Conservation (phyloP, 2,113 vertebrate species). For the Myiagra hebetior region DNA sequence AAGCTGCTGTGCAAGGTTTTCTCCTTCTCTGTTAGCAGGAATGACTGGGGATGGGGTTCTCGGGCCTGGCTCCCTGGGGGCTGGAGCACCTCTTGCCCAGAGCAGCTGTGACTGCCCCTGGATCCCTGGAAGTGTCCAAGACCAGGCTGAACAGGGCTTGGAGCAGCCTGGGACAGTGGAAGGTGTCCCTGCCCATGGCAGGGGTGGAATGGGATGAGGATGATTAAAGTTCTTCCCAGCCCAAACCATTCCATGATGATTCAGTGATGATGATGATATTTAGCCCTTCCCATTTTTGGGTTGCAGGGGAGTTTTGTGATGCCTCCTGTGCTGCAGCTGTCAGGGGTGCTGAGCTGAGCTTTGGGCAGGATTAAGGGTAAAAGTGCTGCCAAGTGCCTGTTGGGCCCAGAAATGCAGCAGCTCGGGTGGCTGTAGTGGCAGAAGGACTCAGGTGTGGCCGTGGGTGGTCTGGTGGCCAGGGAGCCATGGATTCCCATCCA, state of each 20-base stretch:
- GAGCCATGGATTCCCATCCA: not conserved
- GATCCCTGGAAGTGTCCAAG: not conserved
- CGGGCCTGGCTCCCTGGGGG: accelerated
- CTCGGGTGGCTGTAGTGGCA: not conserved
- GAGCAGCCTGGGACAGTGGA: not conserved
- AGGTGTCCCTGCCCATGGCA: not conserved
- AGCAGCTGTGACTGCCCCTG: not conserved
- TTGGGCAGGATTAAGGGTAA: not conserved
- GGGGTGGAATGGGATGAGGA: not conserved
- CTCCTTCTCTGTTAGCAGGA: not conserved
- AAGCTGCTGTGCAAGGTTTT: not conserved
- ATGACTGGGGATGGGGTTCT: not conserved
- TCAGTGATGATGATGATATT: not conserved
- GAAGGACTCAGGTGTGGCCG: accelerated
- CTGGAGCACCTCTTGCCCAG: not conserved
- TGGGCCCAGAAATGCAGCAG: not conserved
- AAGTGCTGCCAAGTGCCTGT: accelerated
- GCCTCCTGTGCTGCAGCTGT: accelerated
- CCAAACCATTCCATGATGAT: not conserved
- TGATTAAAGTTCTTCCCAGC: not conserved
- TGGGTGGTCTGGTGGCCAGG: not conserved
- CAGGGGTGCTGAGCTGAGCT: not conserved
- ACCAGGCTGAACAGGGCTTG: not conserved
- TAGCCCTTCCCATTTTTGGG: not conserved
- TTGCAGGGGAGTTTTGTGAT: not conserved